Evolutionary conservation across 1,140 invertebrate genomes (phyloP).

Genomic region (Drosophila biarmipes): DNA sequence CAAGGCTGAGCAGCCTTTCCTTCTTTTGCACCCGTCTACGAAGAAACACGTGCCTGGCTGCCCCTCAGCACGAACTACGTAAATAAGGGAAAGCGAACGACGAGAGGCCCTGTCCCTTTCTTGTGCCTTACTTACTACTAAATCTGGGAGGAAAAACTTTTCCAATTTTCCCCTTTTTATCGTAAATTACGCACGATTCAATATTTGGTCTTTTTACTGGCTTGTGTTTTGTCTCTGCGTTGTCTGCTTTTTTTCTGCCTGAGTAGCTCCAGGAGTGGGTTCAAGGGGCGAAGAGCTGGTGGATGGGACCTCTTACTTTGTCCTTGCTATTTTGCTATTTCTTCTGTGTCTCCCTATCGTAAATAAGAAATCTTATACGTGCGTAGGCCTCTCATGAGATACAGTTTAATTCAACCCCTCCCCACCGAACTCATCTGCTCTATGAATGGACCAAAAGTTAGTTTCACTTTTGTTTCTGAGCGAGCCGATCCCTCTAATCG

Average conservation of each 20-base stretch:
- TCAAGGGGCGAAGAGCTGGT: constrained; percentile 9
- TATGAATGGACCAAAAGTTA: constrained; percentile 76
- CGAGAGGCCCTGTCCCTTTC: constrained; percentile 13
- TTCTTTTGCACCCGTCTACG: neutral
- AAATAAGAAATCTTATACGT: constrained; percentile 84
- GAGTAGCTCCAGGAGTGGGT: constrained; percentile 46
- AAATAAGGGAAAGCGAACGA: constrained; percentile 66
- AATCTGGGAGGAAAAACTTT: constrained; percentile 62
- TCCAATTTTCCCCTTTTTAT: constrained; percentile 84
- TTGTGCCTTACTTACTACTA: constrained; percentile 25
- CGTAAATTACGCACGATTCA: constrained; percentile 84
- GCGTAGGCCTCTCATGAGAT: constrained; percentile 55
- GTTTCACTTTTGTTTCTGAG: constrained; percentile 63
- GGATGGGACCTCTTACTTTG: constrained; percentile 35
- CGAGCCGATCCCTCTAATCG: constrained; percentile 44
- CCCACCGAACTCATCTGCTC: constrained; percentile 44
- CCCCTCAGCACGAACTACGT: constrained; percentile 71
- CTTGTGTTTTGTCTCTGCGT: constrained; percentile 58
- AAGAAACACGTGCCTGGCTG: constrained; percentile 55
- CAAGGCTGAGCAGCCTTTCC: constrained; percentile 5
- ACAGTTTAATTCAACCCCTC: neutral
- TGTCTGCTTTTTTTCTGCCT: constrained; percentile 79
- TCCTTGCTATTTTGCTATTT: constrained; percentile 74
- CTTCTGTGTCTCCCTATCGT: constrained; percentile 78
- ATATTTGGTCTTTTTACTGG: constrained; percentile 83